Evolutionary conservation across 64 coral and sea anemone species (phyloP).

Genomic region (Montipora cactus): DNA sequence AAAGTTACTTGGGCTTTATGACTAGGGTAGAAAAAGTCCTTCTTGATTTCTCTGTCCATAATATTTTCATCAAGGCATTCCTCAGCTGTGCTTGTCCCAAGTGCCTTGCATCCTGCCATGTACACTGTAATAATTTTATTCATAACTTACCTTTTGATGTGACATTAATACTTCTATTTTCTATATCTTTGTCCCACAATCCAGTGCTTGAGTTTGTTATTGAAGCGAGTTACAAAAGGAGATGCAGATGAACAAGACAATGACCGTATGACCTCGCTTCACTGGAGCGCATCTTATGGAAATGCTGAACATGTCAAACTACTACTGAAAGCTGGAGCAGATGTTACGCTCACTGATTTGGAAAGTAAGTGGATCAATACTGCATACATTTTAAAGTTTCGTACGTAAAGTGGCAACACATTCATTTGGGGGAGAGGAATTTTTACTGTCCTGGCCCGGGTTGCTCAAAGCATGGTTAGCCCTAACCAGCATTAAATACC

Average conservation of each 20-base stretch:
- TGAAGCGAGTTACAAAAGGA: slow-evolving; percentile 77
- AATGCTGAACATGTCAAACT: slow-evolving; percentile 85
- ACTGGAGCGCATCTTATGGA: slow-evolving; percentile 86
- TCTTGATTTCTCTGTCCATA: too few species aligned
- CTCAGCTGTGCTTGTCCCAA: neutral
- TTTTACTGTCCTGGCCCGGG: too few species aligned
- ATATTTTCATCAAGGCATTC: neutral
- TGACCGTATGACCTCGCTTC: slow-evolving; percentile 83
- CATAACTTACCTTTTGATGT: neutral
- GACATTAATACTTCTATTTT: neutral
- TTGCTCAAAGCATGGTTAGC: too few species aligned
- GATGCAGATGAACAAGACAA: slow-evolving; percentile 86
- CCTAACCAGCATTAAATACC: too few species aligned
- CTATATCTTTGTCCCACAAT: neutral
- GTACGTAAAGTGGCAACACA: neutral
- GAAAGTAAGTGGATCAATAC: slow-evolving; percentile 48
- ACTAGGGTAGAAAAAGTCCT: too few species aligned
- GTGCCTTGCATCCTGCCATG: too few species aligned
- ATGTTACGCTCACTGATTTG: slow-evolving; percentile 47
- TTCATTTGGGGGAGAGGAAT: too few species aligned
- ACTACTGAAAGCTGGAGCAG: slow-evolving; percentile 74
- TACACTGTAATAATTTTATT: neutral
- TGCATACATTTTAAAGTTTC: neutral
- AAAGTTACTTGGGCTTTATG: too few species aligned
- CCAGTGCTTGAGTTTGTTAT: slow-evolving; percentile 81